Base-by-base conservation (phyloP, 2,797 vertebrate species). In the Alcedo quadribrachys region DNA sequence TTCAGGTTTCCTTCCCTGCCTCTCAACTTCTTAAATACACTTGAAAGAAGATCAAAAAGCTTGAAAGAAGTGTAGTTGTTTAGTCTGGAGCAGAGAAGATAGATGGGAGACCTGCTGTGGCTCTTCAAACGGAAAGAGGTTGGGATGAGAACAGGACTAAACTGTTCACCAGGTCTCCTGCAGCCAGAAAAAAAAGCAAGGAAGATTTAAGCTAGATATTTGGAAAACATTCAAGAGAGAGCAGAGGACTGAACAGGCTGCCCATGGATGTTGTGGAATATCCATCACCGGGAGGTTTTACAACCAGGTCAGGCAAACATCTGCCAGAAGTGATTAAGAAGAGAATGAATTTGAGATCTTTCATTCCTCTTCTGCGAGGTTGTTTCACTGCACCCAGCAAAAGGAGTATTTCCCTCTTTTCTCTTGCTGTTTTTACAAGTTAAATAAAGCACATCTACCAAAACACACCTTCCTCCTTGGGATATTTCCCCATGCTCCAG, bases 21-120 rank as follows among this genome's bases (percentile, higher is more conserved):
- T 92, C 73, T 81, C 63, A 86, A 60, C 70, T 66, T 91, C 32
- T 69, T 73, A 82, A 94, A 90, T 60, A 88, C 35, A 86, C 67
- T 92, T 94, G 80, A 92, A 91, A 92, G 65, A 85, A 81, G 82
- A 94, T 90, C 58, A 92, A 95, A 94, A 94, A 87, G 32, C 55
- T 48, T 60, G 27, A 81, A 86, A 94, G 40, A 75, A 71, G 16
- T 50, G 24, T 30, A 92, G 40, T 50, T 90, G 85, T 94, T 94
- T 94, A 94, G 81, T 88, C 94, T 95, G 37, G 2, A 66, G 70
- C 78, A 83, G 24, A 81, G 54, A 91, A 92, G 76, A 87, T n/a
- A 93, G 61, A 91, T 76, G 75, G 43, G 37, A 92, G 35, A 73
- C 67, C 46, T 62, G 57, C 45, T 78, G 80, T 76, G 2, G 0